phyloP scores from a whole-genome alignment of 2,113 vertebrate genomes.

The Lycaon pictus region DNA sequence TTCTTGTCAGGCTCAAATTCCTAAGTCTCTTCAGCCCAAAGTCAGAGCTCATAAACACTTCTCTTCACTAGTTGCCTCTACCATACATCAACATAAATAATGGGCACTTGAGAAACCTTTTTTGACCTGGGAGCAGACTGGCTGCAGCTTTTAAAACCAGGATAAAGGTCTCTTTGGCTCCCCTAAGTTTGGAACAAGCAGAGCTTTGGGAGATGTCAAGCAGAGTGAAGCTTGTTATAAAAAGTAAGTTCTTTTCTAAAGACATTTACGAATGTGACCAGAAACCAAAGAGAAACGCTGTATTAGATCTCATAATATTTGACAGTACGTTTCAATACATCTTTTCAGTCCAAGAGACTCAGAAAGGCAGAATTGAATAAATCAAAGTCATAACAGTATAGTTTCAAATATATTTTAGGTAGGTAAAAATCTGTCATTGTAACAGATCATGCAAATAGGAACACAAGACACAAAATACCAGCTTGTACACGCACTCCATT shows the following conservation, averaged over 20 bases:
- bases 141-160: background rate
- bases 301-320: background rate
- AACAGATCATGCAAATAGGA: conserved; percentile 62
- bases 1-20: conserved; percentile 5
- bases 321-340: background rate
- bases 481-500: background rate
- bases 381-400: background rate
- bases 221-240: background rate
- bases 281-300: conserved; percentile 53
- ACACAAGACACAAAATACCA: conserved; percentile 56
- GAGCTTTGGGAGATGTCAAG: background rate
- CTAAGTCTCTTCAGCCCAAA: background rate
- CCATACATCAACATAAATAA: background rate
- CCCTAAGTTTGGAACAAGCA: background rate
- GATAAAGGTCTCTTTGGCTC: background rate
- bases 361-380: conserved; percentile 72
- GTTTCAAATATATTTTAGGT: conserved; percentile 63
- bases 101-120: background rate
- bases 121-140: background rate
- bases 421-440: conserved; percentile 46
- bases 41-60: background rate
- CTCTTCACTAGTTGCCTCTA: background rate
- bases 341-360: background rate
- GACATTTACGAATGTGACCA: conserved; percentile 29
- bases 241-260: conserved; percentile 13